Evolutionary conservation across 1,140 invertebrate species (phyloP).

Genomic region (Heliconius congener): DNA sequence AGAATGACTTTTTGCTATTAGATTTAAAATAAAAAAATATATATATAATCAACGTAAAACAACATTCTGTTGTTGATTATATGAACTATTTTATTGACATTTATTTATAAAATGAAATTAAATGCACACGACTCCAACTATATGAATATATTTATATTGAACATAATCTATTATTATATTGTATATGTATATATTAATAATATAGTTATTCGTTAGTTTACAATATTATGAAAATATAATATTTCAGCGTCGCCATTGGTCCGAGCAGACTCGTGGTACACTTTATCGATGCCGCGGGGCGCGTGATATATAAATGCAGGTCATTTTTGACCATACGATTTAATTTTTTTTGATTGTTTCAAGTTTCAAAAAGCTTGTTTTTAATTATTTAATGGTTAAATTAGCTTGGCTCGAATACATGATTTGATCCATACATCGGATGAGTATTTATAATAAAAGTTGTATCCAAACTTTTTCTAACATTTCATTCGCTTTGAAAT

Average conservation of each 20-base stretch:
- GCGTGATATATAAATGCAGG: constrained; percentile 51
- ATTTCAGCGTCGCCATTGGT: constrained; percentile 77
- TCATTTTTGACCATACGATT: constrained; percentile 26
- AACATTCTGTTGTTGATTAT: constrained; percentile 12
- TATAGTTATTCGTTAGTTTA: not conserved
- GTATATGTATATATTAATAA: not conserved
- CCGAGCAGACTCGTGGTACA: constrained; percentile 81
- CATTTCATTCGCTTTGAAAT: too few relatives aligned
- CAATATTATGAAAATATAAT: constrained; percentile 45
- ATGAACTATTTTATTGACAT: constrained; percentile 8
- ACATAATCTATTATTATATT: not conserved
- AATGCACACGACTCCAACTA: not conserved
- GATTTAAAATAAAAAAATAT: not conserved
- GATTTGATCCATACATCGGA: too few relatives aligned
- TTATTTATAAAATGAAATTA: constrained; percentile 5
- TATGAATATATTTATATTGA: not conserved
- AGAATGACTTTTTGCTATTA: constrained; percentile 33
- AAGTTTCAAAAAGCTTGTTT: not conserved
- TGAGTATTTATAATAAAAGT: too few relatives aligned
- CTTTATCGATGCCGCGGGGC: constrained; percentile 69
- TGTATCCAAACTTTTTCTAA: too few relatives aligned
- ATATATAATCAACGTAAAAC: constrained; percentile 11
- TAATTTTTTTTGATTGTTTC: constrained; percentile 20
- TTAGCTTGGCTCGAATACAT: not conserved
- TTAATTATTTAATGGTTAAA: not conserved